Conservation (phyloP, 2,113 vertebrate species). For the Mungos mungo region DNA sequence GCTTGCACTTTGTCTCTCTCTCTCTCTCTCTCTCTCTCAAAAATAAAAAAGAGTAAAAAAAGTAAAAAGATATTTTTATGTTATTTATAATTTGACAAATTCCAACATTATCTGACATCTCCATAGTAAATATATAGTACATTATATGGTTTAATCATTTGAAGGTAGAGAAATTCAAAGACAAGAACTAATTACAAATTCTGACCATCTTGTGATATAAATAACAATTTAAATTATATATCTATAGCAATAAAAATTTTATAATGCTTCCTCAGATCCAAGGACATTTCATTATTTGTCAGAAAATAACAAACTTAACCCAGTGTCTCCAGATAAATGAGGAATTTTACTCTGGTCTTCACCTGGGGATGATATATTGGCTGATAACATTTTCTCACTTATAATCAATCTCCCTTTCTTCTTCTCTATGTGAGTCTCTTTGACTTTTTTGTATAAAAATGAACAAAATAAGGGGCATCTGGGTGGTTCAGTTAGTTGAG, state of each 20-base stretch:
- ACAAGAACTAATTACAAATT: neutral
- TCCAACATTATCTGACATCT: neutral
- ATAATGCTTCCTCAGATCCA: neutral
- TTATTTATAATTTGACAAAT: neutral
- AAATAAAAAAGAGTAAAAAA: too few relatives aligned
- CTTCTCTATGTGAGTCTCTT: neutral
- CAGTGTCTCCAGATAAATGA: neutral
- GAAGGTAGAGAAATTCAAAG: neutral
- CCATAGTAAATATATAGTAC: neutral
- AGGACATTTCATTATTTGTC: neutral
- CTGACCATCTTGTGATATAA: neutral
- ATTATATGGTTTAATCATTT: neutral
- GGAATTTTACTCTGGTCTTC: neutral
- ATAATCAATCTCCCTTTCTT: neutral
- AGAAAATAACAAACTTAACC: conserved; percentile 20
- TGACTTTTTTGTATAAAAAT: neutral
- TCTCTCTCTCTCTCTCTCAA: too few relatives aligned
- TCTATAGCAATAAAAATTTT: neutral
- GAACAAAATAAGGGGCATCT: neutral
- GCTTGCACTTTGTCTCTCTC: too few relatives aligned
- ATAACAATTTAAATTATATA: neutral
- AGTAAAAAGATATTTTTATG: neutral
- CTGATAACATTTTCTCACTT: neutral
- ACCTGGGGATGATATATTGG: neutral
- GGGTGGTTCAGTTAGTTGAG: too few relatives aligned